Conservation (phyloP, 2,797 vertebrate species). For the Manis javanica region DNA sequence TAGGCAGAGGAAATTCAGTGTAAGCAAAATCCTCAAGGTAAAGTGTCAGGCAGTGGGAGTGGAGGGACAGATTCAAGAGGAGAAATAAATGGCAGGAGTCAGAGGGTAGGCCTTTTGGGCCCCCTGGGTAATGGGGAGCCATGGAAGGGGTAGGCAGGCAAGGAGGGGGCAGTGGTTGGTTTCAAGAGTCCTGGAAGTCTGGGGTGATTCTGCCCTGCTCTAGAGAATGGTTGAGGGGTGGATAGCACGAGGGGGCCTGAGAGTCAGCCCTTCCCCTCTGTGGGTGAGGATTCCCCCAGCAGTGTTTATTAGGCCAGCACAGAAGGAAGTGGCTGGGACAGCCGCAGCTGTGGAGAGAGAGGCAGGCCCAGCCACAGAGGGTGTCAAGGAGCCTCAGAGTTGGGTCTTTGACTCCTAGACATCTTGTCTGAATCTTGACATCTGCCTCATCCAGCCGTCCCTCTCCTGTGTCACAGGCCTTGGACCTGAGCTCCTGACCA, state of each 20-base stretch:
- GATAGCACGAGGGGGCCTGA: not conserved
- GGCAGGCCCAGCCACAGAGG: not conserved
- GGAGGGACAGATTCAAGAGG: not conserved
- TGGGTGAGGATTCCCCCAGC: not conserved
- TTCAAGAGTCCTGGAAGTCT: not conserved
- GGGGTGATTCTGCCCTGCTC: not conserved
- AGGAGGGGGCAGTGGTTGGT: not conserved
- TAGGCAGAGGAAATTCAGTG: not conserved
- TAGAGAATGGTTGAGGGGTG: not conserved
- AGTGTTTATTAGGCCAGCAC: constrained; percentile 1
- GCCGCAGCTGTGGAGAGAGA: constrained; percentile 14
- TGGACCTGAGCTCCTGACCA: not conserved
- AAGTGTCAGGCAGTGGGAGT: not conserved
- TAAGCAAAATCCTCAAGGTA: not conserved
- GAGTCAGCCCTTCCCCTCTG: constrained; percentile 12
- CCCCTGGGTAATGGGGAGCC: not conserved
- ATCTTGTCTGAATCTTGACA: not conserved
- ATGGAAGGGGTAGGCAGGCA: not conserved
- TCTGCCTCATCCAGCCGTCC: not conserved
- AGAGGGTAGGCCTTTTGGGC: not conserved
- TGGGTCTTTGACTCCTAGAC: not conserved
- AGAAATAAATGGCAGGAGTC: not conserved
- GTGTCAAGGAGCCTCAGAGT: not conserved
- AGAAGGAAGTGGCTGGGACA: constrained; percentile 59
- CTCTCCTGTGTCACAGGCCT: not conserved